Percentiles rank a stretch among this genome's conserved stretches.
Conservation (phyloP, 2,113 vertebrate species). For the Mastomys natalensis region DNA sequence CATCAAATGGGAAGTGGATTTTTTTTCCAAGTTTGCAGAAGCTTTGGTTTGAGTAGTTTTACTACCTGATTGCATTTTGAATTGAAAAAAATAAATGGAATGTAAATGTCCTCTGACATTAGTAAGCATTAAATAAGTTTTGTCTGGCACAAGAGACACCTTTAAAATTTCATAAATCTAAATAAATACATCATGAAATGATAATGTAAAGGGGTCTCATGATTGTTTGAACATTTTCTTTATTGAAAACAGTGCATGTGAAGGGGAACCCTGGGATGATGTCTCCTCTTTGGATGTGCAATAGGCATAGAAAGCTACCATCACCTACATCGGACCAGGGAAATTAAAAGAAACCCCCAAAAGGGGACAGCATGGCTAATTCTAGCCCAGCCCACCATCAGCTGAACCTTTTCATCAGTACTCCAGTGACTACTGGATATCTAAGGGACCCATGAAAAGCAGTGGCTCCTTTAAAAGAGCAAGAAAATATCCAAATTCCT, state of each 20-base stretch:
- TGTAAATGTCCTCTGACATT: conserved; percentile 48
- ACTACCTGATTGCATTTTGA: conserved; percentile 14
- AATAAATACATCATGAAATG: conserved; percentile 48
- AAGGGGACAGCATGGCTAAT: neutral
- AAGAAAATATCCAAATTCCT: neutral
- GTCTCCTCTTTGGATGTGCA: neutral
- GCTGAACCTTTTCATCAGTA: neutral
- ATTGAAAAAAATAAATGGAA: conserved; percentile 45
- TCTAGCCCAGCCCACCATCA: neutral
- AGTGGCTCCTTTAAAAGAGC: neutral
- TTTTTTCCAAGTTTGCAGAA: conserved; percentile 44
- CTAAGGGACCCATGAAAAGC: neutral
- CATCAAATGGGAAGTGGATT: neutral
- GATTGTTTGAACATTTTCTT: neutral
- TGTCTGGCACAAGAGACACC: conserved; percentile 28
- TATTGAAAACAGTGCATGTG: neutral
- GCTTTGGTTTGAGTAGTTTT: conserved; percentile 43
- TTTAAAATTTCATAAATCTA: conserved; percentile 41
- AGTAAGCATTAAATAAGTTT: conserved; percentile 49
- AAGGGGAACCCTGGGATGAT: neutral
- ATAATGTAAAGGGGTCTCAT: neutral
- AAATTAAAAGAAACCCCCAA: conserved; percentile 17
- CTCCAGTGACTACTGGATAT: neutral
- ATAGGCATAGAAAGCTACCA: neutral
- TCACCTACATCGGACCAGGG: neutral